Percentiles rank a stretch among this genome's conserved stretches.
Conservation (phyloP, 2,113 vertebrate genomes). For the Quiscalus mexicanus region DNA sequence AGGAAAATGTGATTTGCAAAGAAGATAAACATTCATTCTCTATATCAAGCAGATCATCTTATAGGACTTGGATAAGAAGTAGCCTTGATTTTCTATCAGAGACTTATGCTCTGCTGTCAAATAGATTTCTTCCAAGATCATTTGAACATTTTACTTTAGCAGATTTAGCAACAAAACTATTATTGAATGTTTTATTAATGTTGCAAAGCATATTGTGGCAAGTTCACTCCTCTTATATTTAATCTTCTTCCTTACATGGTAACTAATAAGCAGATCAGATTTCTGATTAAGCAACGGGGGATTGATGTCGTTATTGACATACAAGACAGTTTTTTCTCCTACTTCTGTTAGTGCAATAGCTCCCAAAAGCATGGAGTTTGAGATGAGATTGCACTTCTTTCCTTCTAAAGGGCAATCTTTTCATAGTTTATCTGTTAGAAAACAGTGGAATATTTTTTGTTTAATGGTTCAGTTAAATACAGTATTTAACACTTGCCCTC, state of each 20-base stretch:
- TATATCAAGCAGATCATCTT: neutral
- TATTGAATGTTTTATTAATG: constrained; percentile 1
- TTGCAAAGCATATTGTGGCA: neutral
- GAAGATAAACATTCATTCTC: neutral
- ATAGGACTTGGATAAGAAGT: neutral
- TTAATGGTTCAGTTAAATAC: neutral
- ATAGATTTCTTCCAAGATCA: neutral
- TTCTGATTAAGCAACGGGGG: neutral
- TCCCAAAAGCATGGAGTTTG: neutral
- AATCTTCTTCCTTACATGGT: neutral
- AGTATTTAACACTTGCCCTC: neutral
- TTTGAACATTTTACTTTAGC: neutral
- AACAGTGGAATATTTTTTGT: neutral
- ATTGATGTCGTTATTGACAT: neutral
- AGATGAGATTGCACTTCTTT: neutral
- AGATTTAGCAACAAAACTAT: neutral
- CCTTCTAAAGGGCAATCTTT: neutral
- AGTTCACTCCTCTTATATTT: constrained; percentile 4
- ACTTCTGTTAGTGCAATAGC: neutral
- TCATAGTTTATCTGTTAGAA: neutral
- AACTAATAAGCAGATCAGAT: neutral
- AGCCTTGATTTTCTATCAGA: neutral
- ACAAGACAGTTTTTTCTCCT: neutral
- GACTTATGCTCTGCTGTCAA: neutral
- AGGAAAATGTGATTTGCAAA: constrained; percentile 36